Percentiles rank a stretch among this genome's conserved stretches.
These are phyloP conservation scores for Operophtera brumata DNA, from an alignment of 2,888 invertebrate genomes.

Conservation along the genomic window DNA sequence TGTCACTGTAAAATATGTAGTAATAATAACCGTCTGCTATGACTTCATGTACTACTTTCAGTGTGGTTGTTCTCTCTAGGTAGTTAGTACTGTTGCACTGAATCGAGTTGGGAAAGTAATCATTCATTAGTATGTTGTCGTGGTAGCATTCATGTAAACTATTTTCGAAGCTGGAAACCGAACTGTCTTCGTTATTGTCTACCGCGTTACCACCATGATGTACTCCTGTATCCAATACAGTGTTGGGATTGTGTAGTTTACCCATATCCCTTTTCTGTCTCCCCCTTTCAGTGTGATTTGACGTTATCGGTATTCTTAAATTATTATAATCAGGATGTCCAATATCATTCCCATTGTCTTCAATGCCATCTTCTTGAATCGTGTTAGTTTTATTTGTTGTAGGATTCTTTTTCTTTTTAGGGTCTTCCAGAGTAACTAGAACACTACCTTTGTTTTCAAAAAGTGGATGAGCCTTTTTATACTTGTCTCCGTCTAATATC, in stretches of 20 bases:
- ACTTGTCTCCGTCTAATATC: conserved; percentile 85
- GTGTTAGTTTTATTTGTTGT: conserved; percentile 21
- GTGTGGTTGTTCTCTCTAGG: conserved; percentile 84
- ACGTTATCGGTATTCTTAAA: background rate
- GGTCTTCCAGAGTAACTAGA: conserved; percentile 67
- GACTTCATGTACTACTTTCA: conserved; percentile 85
- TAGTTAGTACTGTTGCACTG: conserved; percentile 85
- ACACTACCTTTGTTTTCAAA: conserved; percentile 82
- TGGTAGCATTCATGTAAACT: conserved; percentile 88
- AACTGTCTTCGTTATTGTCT: conserved; percentile 82
- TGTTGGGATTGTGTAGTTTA: conserved; percentile 69
- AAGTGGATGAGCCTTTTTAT: conserved; percentile 82
- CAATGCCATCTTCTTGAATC: conserved; percentile 6
- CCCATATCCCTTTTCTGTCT: conserved; percentile 56
- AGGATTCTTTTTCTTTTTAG: conserved; percentile 32
- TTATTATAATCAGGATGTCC: background rate
- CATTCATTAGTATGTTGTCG: conserved; percentile 86
- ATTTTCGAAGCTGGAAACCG: conserved; percentile 91
- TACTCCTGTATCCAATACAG: conserved; percentile 86
- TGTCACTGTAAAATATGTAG: conserved; percentile 94
- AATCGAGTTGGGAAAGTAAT: conserved; percentile 85
- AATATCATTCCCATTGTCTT: conserved; percentile 1
- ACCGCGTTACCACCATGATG: conserved; percentile 88
- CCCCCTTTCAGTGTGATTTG: conserved; percentile 26
- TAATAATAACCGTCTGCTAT: conserved; percentile 91